Conservation (phyloP, 2,888 invertebrate genomes). For the Maniola hyperantus region DNA sequence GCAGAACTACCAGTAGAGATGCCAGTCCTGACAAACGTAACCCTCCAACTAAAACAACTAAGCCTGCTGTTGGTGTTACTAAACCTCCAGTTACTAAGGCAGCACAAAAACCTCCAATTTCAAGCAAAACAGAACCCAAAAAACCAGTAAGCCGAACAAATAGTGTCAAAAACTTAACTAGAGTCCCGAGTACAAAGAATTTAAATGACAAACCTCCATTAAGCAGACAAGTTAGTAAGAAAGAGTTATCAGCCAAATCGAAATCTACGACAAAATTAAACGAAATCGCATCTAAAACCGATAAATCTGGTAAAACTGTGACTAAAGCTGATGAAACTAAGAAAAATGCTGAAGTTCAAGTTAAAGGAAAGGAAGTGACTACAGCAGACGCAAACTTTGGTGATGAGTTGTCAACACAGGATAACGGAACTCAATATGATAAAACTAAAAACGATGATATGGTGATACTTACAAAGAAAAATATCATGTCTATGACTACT, state of each 20-base stretch:
- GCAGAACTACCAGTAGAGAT: constrained; percentile 69
- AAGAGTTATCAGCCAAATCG: constrained; percentile 59
- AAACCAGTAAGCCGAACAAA: constrained; percentile 70
- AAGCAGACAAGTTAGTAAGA: constrained; percentile 64
- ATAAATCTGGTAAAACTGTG: constrained; percentile 42
- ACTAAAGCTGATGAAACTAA: constrained; percentile 42
- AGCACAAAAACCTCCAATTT: constrained; percentile 56
- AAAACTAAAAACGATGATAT: constrained; percentile 70
- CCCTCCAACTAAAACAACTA: constrained; percentile 48
- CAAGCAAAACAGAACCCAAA: constrained; percentile 61
- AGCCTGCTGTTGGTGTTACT: constrained; percentile 43
- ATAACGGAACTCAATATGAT: constrained; percentile 77
- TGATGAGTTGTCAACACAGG: constrained; percentile 67
- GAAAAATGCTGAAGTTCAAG: constrained; percentile 41
- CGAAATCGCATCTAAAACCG: constrained; percentile 53
- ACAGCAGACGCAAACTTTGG: constrained; percentile 42
- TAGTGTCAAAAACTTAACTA: constrained; percentile 69
- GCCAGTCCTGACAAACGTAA: constrained; percentile 72
- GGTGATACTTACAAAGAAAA: constrained; percentile 75
- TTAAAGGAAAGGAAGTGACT: constrained; percentile 40
- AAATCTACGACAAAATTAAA: constrained; percentile 63
- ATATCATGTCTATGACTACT: constrained; percentile 82
- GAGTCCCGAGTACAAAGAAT: constrained; percentile 70
- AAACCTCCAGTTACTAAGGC: constrained; percentile 62
- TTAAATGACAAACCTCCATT: constrained; percentile 67